Evolutionary conservation across 2,797 vertebrate species (phyloP).

Genomic region (Leptoclinus maculatus): DNA sequence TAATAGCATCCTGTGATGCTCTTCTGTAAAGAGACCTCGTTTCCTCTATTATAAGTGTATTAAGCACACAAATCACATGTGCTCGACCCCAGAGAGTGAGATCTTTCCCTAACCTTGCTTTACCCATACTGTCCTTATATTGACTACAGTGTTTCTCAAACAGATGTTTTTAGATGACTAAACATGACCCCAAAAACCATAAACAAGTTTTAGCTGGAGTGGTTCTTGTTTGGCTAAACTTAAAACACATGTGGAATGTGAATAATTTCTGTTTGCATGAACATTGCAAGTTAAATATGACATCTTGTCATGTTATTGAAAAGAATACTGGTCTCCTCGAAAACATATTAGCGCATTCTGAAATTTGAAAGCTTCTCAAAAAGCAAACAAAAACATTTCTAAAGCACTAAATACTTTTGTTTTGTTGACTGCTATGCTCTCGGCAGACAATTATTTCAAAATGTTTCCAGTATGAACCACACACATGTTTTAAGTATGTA

Average conservation of each 20-base stretch:
- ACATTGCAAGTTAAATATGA: not conserved
- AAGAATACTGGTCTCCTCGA: not conserved
- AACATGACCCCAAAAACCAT: slow-evolving; percentile 15
- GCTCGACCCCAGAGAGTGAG: not conserved
- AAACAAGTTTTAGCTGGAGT: not conserved
- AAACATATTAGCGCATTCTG: not conserved
- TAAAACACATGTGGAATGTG: not conserved
- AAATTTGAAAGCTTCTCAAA: not conserved
- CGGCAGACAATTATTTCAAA: not conserved
- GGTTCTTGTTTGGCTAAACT: not conserved
- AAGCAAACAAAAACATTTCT: not conserved
- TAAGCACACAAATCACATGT: not conserved
- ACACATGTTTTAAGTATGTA: not conserved
- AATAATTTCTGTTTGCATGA: not conserved
- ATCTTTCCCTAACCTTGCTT: not conserved
- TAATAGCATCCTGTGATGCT: not conserved
- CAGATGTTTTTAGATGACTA: slow-evolving; percentile 2
- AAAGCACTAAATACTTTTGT: not conserved
- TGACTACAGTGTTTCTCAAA: slow-evolving; percentile 9
- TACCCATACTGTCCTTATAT: not conserved
- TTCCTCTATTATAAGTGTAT: not conserved
- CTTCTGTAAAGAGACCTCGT: not conserved
- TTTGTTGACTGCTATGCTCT: not conserved
- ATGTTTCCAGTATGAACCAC: not conserved
- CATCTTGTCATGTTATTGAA: not conserved